Evolutionary conservation across 2,888 invertebrate species (phyloP), one percentile per base, ranked within the genome.

Genomic region (Drosophila mayaguana): DNA sequence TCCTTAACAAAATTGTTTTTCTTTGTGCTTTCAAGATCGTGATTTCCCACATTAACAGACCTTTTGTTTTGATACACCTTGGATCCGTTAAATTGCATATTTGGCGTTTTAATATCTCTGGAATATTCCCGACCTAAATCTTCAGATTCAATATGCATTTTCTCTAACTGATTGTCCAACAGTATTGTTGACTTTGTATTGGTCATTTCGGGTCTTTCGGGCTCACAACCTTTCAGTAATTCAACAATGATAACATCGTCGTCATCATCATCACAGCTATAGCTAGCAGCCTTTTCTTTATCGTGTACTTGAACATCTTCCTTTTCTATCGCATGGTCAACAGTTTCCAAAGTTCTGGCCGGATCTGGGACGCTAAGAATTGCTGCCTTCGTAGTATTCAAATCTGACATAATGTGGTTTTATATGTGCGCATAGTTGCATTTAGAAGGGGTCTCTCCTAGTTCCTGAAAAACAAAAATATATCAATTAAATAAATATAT

Each of bases 171-270:
- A 25, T 51, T 64, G 20, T 69, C 45, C 54, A 79, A 46, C 11
- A 28, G 36, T 25, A 40, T 48, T 36, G 43, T 48, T 57, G 77
- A 51, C 1, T 14, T 50, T 20, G 16, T 45, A 61, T 34, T 63
- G 22, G 55, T 55, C 6, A 54, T 40, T 11, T 62, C 36, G 36
- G 67, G 50, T 32, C 28, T 55, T 48, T 59, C 59, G 20, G 62
- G 55, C 16, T 80, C 81, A 86, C 83, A 86, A 80, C 79, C 79
- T 70, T 75, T 74, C 59, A 67, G 64, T 56, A 65, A 34, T 38
- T 77, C 46, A 46, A 65, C 55, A 34, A 78, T 42, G 51, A 75
- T 59, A 70, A 63, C 75, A 46, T 77, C 72, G n/a, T 51, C 66
- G 16, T 70, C 78, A 46, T 77, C 76, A 20, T 73, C 63, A 69